Conservation (phyloP, 2,888 invertebrate genomes). For the Aspidapion aeneum region DNA sequence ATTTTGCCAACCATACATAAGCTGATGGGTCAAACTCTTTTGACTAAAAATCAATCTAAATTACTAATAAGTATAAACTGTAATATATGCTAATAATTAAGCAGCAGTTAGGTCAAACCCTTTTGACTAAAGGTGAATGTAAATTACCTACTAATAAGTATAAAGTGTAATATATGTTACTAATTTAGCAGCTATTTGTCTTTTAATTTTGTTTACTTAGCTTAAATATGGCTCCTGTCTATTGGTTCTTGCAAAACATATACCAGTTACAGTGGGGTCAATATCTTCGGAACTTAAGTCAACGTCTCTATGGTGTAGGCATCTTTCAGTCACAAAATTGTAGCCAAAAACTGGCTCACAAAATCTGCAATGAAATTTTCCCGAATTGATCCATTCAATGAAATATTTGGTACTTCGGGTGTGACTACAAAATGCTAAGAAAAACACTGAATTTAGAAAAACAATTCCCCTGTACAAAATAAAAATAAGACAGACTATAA, state of each 20-base stretch:
- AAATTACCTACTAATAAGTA: too few relatives aligned
- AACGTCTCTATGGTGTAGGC: conserved; percentile 19
- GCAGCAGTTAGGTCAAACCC: too few relatives aligned
- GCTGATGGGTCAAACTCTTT: too few relatives aligned
- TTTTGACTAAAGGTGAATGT: too few relatives aligned
- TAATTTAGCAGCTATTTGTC: too few relatives aligned
- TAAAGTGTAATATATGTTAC: too few relatives aligned
- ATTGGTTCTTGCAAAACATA: conserved; percentile 29
- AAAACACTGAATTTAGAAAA: not conserved
- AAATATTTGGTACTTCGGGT: conserved; percentile 31
- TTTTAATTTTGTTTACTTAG: too few relatives aligned
- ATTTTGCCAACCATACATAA: too few relatives aligned
- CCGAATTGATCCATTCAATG: conserved; percentile 29
- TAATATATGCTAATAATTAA: too few relatives aligned
- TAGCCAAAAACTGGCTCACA: conserved; percentile 22
- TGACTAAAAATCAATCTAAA: too few relatives aligned
- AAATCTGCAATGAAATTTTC: conserved; percentile 28
- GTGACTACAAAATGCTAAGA: conserved; percentile 35
- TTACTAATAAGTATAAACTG: too few relatives aligned
- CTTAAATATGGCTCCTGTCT: conserved; percentile 19
- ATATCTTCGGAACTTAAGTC: conserved; percentile 28
- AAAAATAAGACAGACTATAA: not conserved
- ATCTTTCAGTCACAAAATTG: conserved; percentile 15
- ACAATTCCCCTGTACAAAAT: not conserved
- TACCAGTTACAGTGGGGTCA: conserved; percentile 25